Base-by-base conservation (phyloP, 2,113 vertebrate genomes). In the Sapayoa aenigma region DNA sequence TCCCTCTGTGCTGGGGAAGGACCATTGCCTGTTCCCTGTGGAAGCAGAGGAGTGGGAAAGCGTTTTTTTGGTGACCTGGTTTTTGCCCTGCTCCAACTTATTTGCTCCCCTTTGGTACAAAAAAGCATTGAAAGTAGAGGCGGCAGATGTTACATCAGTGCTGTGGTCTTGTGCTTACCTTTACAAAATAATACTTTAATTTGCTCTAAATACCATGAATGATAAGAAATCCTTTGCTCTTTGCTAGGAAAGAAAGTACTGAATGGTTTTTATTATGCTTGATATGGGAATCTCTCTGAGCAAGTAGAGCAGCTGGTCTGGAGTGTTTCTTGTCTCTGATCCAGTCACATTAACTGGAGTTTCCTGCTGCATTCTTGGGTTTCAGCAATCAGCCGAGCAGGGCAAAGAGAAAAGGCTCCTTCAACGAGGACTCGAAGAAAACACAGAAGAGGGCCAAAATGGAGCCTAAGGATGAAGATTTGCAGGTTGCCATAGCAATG, bases 401-500 rank as follows among this genome's bases (percentile, higher is more conserved):
- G 84, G 73, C 59, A 97, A 98, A 99, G 96, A 96, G 98, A 90
- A 99, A 98, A 96, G 97, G 93, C n/a, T 73, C 95, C 15, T 58
- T 93, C 37, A 96, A 72, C 12, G 95, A 97, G 31, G 93, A 96
- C 30, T 97, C 95, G 1, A 96, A 62, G 14, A 99, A 98, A 97
- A 99, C 90, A 56, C 92, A 89, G 94, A 99, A 98, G 82, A 98
- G 91, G 75, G 58, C 28, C 35, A 97, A 97, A 95, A 53, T 92
- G 0, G 96, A 97, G 33, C 69, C 72, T 2, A 81, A 98, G 23
- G 98, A 99, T 6, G 99, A 99, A 96, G 98, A 99, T 86, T 95
- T 99, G 82, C 96, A 98, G 98, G 97, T 99, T 94, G 99, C 99
- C 67, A 93, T 99, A 98, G 99, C 99, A 68, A 96, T 99, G 96